Conservation (phyloP, 2,797 vertebrate species). For the Artibeus jamaicensis region DNA sequence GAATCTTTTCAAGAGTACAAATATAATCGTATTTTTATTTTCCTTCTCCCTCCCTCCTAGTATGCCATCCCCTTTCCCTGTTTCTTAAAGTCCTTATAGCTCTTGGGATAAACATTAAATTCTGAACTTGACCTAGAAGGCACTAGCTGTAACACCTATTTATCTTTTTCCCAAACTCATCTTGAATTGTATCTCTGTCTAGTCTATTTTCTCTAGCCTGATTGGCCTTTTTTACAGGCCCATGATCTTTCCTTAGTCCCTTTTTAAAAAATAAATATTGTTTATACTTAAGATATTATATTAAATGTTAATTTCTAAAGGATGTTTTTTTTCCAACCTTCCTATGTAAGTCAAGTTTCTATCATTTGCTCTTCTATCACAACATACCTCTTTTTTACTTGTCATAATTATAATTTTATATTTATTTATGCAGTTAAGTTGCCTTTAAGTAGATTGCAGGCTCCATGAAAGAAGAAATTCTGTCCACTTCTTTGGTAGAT, state of each 20-base stretch:
- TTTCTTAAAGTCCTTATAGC: background rate
- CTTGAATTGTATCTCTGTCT: background rate
- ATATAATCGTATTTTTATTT: background rate
- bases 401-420: background rate
- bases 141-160: background rate
- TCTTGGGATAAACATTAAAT: background rate
- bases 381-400: background rate
- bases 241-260: background rate
- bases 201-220: background rate
- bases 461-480: background rate
- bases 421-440: background rate
- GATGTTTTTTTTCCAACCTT: background rate
- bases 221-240: background rate
- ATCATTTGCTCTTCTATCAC: background rate
- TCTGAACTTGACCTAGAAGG: background rate
- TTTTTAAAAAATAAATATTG: background rate
- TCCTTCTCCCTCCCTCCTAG: background rate
- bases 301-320: background rate
- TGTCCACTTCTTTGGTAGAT: background rate
- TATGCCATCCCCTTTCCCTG: accelerated
- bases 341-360: background rate
- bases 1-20: background rate
- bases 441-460: background rate
- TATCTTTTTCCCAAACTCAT: background rate
- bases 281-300: background rate